phyloP scores from a whole-genome alignment of 2,113 vertebrate genomes.

The Recurvirostra avosetta region DNA sequence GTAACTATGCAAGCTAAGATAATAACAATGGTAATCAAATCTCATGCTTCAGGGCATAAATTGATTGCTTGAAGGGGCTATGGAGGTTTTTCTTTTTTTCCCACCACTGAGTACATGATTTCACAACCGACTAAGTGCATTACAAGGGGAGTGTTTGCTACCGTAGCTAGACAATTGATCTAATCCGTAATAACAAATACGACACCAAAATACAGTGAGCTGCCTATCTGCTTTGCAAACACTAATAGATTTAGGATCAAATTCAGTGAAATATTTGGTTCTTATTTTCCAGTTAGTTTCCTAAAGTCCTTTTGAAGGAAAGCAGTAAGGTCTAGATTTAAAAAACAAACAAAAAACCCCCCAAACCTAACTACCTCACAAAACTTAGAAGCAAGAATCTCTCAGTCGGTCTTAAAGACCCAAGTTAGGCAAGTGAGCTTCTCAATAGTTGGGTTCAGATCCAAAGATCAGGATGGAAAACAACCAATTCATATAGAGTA shows the following conservation, averaged over 20 bases:
- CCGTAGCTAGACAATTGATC: conserved; percentile 14
- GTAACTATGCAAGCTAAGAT: conserved; percentile 39
- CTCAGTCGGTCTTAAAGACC: neutral
- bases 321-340: neutral
- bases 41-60: conserved; percentile 56
- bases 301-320: neutral
- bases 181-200: neutral
- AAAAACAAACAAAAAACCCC: neutral
- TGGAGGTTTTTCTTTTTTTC: conserved; percentile 22
- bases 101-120: conserved; percentile 24
- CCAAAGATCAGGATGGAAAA: neutral
- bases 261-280: neutral
- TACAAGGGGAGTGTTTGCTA: neutral
- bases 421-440: neutral
- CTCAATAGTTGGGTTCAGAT: neutral
- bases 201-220: neutral
- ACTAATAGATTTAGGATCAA: neutral
- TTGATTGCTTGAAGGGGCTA: conserved; percentile 45
- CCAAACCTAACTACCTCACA: neutral
- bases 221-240: neutral
- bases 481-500: neutral
- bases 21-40: conserved; percentile 55
- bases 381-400: neutral
- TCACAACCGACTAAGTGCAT: conserved; percentile 32
- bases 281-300: neutral